Base-by-base conservation (phyloP, 2,797 vertebrate species). In the Peromyscus attwateri region DNA sequence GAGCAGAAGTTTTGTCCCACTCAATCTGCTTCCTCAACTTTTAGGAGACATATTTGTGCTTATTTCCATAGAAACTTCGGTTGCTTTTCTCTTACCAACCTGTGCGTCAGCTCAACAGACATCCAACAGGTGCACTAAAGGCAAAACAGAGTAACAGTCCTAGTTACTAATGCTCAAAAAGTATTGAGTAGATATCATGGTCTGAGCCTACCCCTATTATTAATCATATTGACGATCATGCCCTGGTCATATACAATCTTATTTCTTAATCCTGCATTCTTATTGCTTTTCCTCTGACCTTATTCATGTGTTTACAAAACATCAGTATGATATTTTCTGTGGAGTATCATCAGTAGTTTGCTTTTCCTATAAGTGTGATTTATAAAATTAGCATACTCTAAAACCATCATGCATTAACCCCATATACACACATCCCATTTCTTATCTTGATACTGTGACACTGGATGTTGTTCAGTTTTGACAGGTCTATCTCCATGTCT, bases 281-380 rank as follows among this genome's bases (percentile, higher is more conserved):
- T 25, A 92, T 37, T 64, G 29, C 37, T 49, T 94, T 96, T 55
- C 29, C 52, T 89, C 16, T 93, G 73, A 95, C 3, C 46, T 90
- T 80, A 92, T 1, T 90, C 66, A 9, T 68, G 1, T 96, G 1
- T 96, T 93, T 96, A 70, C 4, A 79, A 92, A 95, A 87, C 46
- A 7, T 82, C 21, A 46, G 11, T 8, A 29, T 71, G 93, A 64
- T 60, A 93, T 85, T 96, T 92, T 85, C 57, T 94, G 11, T 3
- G 46, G 95, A 79, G 91, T 80, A 34, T 43, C 81, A 94, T 87
- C 57, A 57, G 21, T 87, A 76, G 79, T 91, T 96, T 90, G 27
- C 23, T 84, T 97, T 89, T 89, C 68, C 66, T 76, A 57, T 68
- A 88, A 94, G 55, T 17, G 43, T 23, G 1, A 8, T 87, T 95